phyloP scores from a whole-genome alignment of 1,140 invertebrate genomes.

The Lineus longissimus region DNA sequence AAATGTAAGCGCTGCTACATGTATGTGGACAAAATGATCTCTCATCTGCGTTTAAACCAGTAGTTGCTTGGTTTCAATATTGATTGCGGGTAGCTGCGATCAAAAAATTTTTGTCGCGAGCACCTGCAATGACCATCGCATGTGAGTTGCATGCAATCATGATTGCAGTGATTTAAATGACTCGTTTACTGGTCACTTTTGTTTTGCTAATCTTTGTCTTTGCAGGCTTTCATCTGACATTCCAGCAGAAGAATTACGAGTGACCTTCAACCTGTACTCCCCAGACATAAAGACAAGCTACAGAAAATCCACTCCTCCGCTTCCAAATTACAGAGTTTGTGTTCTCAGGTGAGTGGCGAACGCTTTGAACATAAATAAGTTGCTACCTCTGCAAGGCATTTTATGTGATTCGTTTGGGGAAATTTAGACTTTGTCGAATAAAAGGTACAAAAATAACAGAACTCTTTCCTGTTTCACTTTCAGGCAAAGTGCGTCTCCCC shows the following conservation, averaged over 20 bases:
- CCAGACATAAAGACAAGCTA: constrained; percentile 31
- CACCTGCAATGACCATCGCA: neutral
- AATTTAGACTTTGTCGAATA: neutral
- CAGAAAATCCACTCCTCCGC: constrained; percentile 37
- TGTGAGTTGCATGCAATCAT: no score
- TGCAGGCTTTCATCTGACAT: no score
- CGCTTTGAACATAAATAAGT: neutral
- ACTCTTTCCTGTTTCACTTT: constrained; percentile 11
- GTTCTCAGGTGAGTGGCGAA: constrained; percentile 32
- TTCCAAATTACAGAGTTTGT: constrained; percentile 38
- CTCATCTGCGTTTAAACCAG: no score
- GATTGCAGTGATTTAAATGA: no score
- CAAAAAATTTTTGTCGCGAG: neutral
- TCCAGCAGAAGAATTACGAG: neutral
- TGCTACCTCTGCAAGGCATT: no score
- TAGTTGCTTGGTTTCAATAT: no score
- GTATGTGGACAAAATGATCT: no score
- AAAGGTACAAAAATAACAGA: no score
- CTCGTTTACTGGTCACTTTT: no score
- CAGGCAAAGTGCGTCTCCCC: constrained; percentile 24
- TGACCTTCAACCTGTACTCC: constrained; percentile 37
- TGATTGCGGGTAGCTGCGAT: no score
- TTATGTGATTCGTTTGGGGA: neutral
- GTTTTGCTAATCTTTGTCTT: no score
- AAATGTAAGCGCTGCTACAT: no score